Percentiles rank a stretch among this genome's conserved stretches.
Conservation (phyloP, 53 echinoderm and acorn worm genomes). For the Echinometra lucunter region DNA sequence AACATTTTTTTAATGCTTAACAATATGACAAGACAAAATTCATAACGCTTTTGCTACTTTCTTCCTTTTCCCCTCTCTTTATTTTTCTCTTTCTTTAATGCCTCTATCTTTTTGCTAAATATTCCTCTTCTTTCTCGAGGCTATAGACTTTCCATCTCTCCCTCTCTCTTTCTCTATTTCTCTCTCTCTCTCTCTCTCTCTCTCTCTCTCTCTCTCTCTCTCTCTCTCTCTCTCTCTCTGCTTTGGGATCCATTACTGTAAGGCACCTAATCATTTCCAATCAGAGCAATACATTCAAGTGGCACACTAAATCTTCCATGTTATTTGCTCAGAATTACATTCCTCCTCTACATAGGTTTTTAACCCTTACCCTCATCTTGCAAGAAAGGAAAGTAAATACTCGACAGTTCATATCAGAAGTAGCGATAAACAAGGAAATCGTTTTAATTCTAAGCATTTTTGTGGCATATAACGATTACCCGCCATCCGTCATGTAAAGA, state of each 20-base stretch:
- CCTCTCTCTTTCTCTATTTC: too few species aligned
- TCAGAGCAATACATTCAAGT: neutral
- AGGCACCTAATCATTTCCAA: neutral
- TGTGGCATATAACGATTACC: constrained; percentile 20
- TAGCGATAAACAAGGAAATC: neutral
- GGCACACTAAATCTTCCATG: neutral
- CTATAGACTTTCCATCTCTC: too few species aligned
- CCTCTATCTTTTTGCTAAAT: too few species aligned
- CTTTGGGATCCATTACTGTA: neutral
- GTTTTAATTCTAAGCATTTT: neutral
- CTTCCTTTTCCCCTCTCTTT: too few species aligned
- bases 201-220: neutral
- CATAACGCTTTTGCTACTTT: too few species aligned
- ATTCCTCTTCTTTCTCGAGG: too few species aligned
- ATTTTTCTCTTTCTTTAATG: too few species aligned
- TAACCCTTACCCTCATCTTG: neutral
- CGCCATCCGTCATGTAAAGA: neutral
- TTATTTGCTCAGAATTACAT: neutral
- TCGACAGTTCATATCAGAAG: neutral
- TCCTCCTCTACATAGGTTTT: neutral
- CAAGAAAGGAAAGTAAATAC: neutral
- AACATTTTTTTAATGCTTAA: too few species aligned
- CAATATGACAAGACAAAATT: too few species aligned
- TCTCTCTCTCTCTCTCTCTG: neutral
- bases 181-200: neutral